Percentiles rank a stretch among this genome's conserved stretches.
Conservation (phyloP, 2,113 vertebrate species). For the Riparia riparia region DNA sequence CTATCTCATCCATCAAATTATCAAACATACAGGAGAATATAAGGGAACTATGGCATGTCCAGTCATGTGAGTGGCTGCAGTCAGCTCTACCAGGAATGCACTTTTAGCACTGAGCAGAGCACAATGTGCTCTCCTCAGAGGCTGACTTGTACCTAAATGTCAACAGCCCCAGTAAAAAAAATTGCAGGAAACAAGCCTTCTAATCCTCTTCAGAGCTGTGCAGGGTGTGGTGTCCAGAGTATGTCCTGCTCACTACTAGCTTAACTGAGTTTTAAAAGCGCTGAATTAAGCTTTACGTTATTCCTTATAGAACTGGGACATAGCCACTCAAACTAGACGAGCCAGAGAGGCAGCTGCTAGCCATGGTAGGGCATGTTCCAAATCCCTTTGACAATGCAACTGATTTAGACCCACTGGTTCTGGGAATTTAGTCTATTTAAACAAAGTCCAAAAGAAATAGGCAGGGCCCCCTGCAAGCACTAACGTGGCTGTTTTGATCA, state of each 20-base stretch:
- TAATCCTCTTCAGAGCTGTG: not conserved
- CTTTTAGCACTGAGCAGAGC: not conserved
- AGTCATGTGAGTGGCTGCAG: not conserved
- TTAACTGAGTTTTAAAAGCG: not conserved
- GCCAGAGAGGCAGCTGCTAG: not conserved
- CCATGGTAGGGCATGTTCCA: not conserved
- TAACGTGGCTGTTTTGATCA: not conserved
- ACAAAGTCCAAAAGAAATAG: not conserved
- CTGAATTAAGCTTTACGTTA: not conserved
- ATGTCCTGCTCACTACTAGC: accelerated
- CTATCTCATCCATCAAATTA: not conserved
- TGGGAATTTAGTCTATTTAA: not conserved
- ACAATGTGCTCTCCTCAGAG: not conserved
- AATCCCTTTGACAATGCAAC: not conserved
- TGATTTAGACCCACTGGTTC: not conserved
- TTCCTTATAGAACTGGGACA: not conserved
- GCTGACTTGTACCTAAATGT: not conserved
- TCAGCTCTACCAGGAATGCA: not conserved
- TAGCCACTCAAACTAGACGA: not conserved
- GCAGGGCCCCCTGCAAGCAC: accelerated
- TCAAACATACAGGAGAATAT: accelerated
- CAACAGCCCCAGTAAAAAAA: not conserved
- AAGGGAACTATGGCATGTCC: not conserved
- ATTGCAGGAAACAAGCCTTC: not conserved
- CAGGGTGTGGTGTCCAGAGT: not conserved